Evolutionary conservation across 2,888 invertebrate genomes (phyloP).

Genomic region (Nemurella pictetii): DNA sequence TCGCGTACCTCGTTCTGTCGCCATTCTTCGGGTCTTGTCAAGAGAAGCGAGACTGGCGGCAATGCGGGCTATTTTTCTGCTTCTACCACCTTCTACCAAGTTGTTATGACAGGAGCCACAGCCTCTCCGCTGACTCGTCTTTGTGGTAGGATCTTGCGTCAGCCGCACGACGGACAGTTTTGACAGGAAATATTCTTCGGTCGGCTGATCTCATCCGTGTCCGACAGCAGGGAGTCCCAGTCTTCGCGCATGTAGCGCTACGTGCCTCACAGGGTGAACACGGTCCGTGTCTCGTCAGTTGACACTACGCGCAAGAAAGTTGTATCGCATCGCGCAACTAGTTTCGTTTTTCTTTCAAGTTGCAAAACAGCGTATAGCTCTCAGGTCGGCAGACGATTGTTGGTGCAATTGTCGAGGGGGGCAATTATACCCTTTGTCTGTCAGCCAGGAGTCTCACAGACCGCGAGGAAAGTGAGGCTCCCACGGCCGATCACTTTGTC

Average conservation of each 20-base stretch:
- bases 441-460: not conserved
- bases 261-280: no score
- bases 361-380: no score
- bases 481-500: not conserved
- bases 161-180: not conserved
- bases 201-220: not conserved
- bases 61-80: no score
- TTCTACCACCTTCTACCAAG: no score
- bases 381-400: no score
- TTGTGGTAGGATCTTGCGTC: no score
- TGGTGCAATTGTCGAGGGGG: not conserved
- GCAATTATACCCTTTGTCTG: not conserved
- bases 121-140: no score
- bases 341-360: not conserved
- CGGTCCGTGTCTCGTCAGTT: not conserved
- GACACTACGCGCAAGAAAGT: not conserved
- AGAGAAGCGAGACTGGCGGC: no score
- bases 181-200: not conserved
- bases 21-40: no score
- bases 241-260: no score
- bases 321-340: not conserved
- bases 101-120: no score
- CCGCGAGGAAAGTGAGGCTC: not conserved
- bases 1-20: no score
- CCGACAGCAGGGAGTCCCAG: not conserved